Evolutionary conservation across 37 sponge, comb jelly and placozoan species (phyloP).

Genomic region (Aphrocallistes beatrix): DNA sequence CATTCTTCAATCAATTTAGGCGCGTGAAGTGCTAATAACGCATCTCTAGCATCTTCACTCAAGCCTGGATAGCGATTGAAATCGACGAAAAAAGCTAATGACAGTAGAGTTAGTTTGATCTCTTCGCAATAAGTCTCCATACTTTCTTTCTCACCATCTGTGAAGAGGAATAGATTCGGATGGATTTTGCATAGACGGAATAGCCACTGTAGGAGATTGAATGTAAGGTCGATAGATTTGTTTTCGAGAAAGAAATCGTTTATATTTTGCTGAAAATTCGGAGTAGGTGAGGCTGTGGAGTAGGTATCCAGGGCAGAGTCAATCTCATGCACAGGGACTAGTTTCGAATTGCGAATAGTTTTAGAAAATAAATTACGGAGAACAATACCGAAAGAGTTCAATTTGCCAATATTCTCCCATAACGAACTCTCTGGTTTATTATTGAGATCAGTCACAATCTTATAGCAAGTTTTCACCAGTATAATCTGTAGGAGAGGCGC

Average conservation of each 20-base stretch:
- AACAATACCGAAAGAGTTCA: not conserved
- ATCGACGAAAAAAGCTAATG: not conserved
- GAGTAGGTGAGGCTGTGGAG: not conserved
- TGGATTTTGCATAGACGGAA: not conserved
- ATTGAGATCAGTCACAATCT: not conserved
- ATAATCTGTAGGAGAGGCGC: not conserved
- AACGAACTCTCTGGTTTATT: not conserved
- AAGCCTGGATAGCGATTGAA: not conserved
- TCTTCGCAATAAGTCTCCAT: not conserved
- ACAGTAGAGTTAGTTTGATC: not conserved
- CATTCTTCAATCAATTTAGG: constrained; percentile 13
- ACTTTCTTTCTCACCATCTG: not conserved
- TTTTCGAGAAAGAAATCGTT: not conserved
- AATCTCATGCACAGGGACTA: not conserved
- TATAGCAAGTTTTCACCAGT: not conserved
- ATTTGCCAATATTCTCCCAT: not conserved
- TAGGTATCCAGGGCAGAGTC: not conserved
- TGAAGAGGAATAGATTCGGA: not conserved
- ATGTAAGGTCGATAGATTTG: not conserved
- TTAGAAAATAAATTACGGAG: not conserved
- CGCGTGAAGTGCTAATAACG: not conserved
- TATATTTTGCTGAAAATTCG: not conserved
- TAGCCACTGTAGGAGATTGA: constrained; percentile 10
- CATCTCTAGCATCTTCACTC: not conserved
- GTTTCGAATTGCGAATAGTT: not conserved